Base-by-base conservation (phyloP, 2,888 invertebrate species). In the Eristalinus sepulchralis region DNA sequence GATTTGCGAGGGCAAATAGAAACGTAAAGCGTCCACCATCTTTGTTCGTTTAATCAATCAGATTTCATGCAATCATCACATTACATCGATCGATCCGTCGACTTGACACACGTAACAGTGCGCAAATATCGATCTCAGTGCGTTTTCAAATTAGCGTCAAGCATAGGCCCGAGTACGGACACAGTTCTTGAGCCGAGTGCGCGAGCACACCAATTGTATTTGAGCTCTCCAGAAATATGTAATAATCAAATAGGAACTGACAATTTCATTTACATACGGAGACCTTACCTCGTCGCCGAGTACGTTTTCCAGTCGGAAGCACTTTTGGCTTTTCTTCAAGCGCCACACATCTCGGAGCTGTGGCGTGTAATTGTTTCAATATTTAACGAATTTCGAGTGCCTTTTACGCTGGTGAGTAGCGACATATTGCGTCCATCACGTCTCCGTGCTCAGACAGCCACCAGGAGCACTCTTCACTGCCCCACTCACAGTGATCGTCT, bases 401-500 rank as follows among this genome's bases (percentile, higher is more conserved):
- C 17, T 33, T 63, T n/a, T 39, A 34, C 39, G 17, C 59, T 27
- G 24, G 34, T 22, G 64, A 39, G 39, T n/a, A 3, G 17, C 33
- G 9, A 17, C 31, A 31, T 59, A 59, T 13, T 5, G 64, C 57
- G 53, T 47, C 67, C 53, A 67, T 67, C 76, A 67, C 76, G 76
- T 76, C 67, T 68, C 53, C 24, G 60, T 59, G 24, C 34, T 34
- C 62, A 47, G 27, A 17, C 47, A 39, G 27, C 24, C 47, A 39
- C 72, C 73, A 83, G 73, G 73, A 75, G 83, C 73, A 73, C 64
- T 60, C 57, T 73, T 79, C 39, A 73, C 17, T 68, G 17, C 47
- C 33, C 53, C 20, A 47, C 47, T 47, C 27, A 17, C 53, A 62
- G 73, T 73, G 71, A 62, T 63, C 53, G 59, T 78, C 78, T 79